Evolutionary conservation across 2,113 vertebrate genomes (phyloP).

Genomic region (Pitta sordida): DNA sequence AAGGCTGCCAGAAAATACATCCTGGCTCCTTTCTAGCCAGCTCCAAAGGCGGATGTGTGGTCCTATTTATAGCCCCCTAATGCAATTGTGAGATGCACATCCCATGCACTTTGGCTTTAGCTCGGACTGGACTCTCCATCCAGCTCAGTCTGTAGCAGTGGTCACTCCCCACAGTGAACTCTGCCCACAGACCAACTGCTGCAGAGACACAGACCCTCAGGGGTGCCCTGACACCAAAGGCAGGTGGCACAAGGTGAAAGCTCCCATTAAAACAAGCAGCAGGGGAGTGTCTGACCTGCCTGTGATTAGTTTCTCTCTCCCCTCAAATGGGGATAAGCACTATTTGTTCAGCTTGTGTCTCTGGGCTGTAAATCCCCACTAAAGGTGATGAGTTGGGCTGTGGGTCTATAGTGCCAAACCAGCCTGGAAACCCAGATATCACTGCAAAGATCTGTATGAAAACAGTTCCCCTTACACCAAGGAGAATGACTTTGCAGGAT

Average conservation of each 20-base stretch:
- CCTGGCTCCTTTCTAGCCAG: background rate
- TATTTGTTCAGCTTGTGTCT: background rate
- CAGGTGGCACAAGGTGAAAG: background rate
- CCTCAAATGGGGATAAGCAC: background rate
- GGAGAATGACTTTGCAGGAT: background rate
- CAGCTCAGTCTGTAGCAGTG: background rate
- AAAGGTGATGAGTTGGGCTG: accelerated
- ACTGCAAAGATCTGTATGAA: background rate
- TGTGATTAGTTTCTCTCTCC: background rate
- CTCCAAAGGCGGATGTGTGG: background rate
- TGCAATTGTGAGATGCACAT: background rate
- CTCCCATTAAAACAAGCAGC: background rate
- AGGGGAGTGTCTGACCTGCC: background rate
- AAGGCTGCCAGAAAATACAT: constrained; percentile 10
- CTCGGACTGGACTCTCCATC: background rate
- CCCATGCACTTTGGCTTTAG: background rate
- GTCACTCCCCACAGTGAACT: background rate
- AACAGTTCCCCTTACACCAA: background rate
- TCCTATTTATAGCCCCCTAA: constrained; percentile 25
- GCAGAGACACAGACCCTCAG: background rate
- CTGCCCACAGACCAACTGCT: background rate
- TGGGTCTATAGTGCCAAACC: accelerated
- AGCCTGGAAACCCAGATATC: background rate
- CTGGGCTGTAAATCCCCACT: background rate
- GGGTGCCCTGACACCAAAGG: accelerated